phyloP scores from a whole-genome alignment of 2,797 vertebrate species.

The Cryptoprocta ferox region DNA sequence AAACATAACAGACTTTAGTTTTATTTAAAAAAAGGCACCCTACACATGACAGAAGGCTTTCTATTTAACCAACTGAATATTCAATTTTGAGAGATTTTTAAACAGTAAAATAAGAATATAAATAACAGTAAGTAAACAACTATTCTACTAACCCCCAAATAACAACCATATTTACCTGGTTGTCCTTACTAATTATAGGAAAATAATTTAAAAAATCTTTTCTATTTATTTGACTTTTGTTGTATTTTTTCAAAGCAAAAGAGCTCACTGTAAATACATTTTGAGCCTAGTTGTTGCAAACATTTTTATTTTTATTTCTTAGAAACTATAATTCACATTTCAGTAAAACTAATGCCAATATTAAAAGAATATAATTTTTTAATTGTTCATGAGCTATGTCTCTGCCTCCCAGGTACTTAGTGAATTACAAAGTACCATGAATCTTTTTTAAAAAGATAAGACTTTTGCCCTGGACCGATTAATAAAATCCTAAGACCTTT shows the following conservation, averaged over 20 bases:
- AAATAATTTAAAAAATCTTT: background rate
- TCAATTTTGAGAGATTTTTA: conserved; percentile 1
- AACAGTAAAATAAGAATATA: conserved; percentile 31
- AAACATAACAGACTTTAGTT: background rate
- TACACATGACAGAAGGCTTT: background rate
- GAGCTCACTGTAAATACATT: background rate
- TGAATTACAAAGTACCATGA: background rate
- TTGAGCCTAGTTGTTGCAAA: background rate
- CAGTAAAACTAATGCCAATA: conserved; percentile 1
- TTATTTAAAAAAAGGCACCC: background rate
- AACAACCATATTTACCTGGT: background rate
- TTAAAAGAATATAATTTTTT: background rate
- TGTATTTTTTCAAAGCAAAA: conserved; percentile 29
- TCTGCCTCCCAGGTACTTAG: background rate
- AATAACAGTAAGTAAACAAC: background rate
- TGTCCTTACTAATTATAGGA: background rate
- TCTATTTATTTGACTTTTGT: background rate
- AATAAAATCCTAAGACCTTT: conserved; percentile 5
- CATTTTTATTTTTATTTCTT: conserved; percentile 34
- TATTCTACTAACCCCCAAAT: background rate
- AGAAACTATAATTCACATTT: conserved; percentile 43
- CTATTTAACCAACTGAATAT: background rate
- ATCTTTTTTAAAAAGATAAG: background rate
- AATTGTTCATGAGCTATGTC: background rate
- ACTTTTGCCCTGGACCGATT: background rate